phyloP scores from a whole-genome alignment of 2,888 invertebrate genomes.

The Agonopterix subpropinquella region DNA sequence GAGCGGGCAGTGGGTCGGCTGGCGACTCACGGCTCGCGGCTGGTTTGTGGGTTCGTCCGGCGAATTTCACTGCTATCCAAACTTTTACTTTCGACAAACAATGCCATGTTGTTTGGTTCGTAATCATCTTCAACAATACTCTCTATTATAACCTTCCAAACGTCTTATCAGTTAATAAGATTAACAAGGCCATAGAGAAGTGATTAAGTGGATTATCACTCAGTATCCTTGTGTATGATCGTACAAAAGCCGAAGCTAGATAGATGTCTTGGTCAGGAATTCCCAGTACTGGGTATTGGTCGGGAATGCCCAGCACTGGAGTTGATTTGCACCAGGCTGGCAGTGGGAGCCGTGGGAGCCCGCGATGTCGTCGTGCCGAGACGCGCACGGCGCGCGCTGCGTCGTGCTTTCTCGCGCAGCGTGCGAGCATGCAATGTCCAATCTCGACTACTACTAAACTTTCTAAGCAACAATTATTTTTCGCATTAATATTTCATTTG shows the following conservation, averaged over 20 bases:
- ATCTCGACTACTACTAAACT: slow-evolving; percentile 65
- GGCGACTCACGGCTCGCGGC: slow-evolving; percentile 26
- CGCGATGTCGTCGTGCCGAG: not conserved
- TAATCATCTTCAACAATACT: too few species aligned
- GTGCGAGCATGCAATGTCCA: slow-evolving; percentile 70
- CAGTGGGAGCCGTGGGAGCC: not conserved
- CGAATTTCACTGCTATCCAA: slow-evolving; percentile 57
- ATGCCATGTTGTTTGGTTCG: slow-evolving; percentile 18
- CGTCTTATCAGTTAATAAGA: too few species aligned
- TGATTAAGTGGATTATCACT: too few species aligned
- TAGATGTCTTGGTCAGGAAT: too few species aligned
- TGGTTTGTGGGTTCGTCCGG: slow-evolving; percentile 60
- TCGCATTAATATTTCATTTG: slow-evolving; percentile 72
- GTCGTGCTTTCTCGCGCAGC: slow-evolving; percentile 72
- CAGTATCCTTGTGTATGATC: too few species aligned
- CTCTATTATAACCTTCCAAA: too few species aligned
- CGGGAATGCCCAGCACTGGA: too few species aligned
- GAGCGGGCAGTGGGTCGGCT: slow-evolving; percentile 54
- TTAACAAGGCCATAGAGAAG: too few species aligned
- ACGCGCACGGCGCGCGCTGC: slow-evolving; percentile 16
- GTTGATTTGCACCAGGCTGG: not conserved
- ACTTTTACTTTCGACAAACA: slow-evolving; percentile 67
- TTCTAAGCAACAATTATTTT: slow-evolving; percentile 74
- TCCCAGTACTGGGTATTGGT: too few species aligned
- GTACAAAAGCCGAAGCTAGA: too few species aligned